These are phyloP conservation scores for Cheilosia scutellata DNA, from an alignment of 2,888 invertebrate genomes.

Conservation along the genomic window DNA sequence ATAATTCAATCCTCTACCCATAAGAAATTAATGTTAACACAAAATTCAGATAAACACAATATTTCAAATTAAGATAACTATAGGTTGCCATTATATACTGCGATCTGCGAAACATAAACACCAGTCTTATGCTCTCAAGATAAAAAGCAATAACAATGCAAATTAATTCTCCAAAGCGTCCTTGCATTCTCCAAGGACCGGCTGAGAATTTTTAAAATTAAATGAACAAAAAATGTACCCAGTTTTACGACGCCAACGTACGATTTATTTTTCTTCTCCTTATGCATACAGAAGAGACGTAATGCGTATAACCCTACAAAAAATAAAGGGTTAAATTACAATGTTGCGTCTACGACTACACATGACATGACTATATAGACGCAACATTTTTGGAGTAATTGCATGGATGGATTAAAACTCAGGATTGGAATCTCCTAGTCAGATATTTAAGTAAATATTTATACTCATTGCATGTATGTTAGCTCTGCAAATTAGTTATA, in stretches of 20 bases:
- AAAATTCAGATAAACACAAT: conserved; percentile 25
- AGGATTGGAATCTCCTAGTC: not conserved
- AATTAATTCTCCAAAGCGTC: conserved; percentile 38
- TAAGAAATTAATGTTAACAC: conserved; percentile 12
- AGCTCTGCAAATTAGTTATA: conserved; percentile 17
- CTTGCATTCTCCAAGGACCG: conserved; percentile 48
- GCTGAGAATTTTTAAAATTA: conserved; percentile 20
- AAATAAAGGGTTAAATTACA: not conserved
- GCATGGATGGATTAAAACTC: not conserved
- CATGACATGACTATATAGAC: not conserved
- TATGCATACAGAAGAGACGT: not conserved
- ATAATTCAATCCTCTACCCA: conserved; percentile 10
- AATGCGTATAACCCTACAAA: conserved; percentile 5
- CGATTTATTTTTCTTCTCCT: conserved; percentile 34
- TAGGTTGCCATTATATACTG: not conserved
- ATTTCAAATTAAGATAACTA: not conserved
- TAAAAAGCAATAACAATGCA: conserved; percentile 59
- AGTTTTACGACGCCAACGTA: conserved; percentile 35
- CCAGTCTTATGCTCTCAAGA: conserved; percentile 26
- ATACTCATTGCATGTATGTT: not conserved
- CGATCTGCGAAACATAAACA: conserved; percentile 8
- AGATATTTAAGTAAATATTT: not conserved
- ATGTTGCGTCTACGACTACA: conserved; percentile 4
- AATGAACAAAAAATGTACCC: conserved; percentile 38
- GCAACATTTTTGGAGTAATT: conserved; percentile 10